A percentile compares a stretch with the other conserved stretches of the same genome.
Evolutionary conservation across 2,113 vertebrate genomes (phyloP).

Genomic region (Beaufortia kweichowensis): DNA sequence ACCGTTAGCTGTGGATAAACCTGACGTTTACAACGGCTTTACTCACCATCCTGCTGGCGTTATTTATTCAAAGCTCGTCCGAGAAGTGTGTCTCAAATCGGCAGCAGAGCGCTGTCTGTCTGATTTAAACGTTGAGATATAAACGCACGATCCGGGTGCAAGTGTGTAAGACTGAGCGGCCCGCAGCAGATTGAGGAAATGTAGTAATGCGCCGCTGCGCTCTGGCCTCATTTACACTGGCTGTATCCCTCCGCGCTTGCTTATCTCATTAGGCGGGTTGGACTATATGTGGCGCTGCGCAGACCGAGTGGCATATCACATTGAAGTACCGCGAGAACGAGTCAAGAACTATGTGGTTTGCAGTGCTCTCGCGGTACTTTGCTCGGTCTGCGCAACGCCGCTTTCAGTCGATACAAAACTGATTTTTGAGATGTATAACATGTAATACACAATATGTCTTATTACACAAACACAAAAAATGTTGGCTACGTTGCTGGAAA

Average conservation of each 20-base stretch:
- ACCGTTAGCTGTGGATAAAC: not conserved
- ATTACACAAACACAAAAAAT: too few relatives aligned
- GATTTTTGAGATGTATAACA: too few relatives aligned
- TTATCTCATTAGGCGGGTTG: constrained; percentile 6
- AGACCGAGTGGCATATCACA: too few relatives aligned
- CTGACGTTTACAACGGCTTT: not conserved
- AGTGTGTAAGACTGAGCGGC: not conserved
- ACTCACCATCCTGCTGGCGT: constrained; percentile 45
- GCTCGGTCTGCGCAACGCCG: too few relatives aligned
- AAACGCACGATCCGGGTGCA: constrained; percentile 1
- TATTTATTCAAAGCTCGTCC: not conserved
- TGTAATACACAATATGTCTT: too few relatives aligned
- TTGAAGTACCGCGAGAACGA: too few relatives aligned
- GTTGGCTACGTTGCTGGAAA: too few relatives aligned
- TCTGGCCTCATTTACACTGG: constrained; percentile 30
- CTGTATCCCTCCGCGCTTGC: constrained; percentile 53
- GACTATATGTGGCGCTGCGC: too few relatives aligned
- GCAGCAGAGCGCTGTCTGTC: not conserved
- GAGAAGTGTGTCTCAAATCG: constrained; percentile 5
- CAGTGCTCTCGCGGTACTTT: too few relatives aligned
- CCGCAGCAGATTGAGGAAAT: not conserved
- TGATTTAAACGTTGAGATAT: not conserved
- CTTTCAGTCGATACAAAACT: too few relatives aligned
- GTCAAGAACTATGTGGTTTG: too few relatives aligned
- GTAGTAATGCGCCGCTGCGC: constrained; percentile 12